A percentile compares a stretch with the other conserved stretches of the same genome.
Evolutionary conservation across 2,888 invertebrate genomes (phyloP).

Genomic region (Nineta flava): DNA sequence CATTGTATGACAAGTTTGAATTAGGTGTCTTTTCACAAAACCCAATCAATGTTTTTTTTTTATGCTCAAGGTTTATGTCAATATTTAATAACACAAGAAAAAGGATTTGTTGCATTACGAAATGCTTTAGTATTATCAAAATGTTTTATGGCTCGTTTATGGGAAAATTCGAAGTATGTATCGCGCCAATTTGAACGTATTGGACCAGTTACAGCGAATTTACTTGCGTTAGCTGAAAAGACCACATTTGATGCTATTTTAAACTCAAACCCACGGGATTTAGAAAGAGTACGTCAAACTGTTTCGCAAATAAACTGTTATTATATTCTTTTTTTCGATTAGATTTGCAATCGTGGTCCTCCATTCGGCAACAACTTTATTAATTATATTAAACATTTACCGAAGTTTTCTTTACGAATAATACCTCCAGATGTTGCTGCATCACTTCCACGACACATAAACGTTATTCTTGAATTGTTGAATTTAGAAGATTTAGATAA

Average conservation of each 20-base stretch:
- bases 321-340: conserved; percentile 1
- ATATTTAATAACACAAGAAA: conserved; percentile 31
- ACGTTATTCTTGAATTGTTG: conserved; percentile 21
- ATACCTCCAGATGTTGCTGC: conserved; percentile 7
- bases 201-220: conserved; percentile 44
- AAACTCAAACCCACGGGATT: conserved; percentile 51
- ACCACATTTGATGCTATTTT: conserved; percentile 44
- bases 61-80: conserved; percentile 34
- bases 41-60: background rate
- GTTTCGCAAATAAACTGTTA: background rate
- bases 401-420: conserved; percentile 38
- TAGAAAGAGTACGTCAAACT: conserved; percentile 42
- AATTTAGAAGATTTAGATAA: conserved; percentile 31
- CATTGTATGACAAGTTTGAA: conserved; percentile 39
- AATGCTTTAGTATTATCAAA: conserved; percentile 46
- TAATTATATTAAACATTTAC: conserved; percentile 43
- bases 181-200: conserved; percentile 56
- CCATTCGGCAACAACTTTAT: conserved; percentile 54
- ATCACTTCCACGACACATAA: conserved; percentile 7
- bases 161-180: conserved; percentile 59
- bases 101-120: conserved; percentile 35
- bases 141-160: conserved; percentile 48
- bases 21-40: background rate
- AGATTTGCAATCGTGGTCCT: conserved; percentile 58
- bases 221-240: conserved; percentile 49